Percentiles rank a stretch among this genome's conserved stretches.
Conservation (phyloP, 2,113 vertebrate species). For the Calidris pugnax region DNA sequence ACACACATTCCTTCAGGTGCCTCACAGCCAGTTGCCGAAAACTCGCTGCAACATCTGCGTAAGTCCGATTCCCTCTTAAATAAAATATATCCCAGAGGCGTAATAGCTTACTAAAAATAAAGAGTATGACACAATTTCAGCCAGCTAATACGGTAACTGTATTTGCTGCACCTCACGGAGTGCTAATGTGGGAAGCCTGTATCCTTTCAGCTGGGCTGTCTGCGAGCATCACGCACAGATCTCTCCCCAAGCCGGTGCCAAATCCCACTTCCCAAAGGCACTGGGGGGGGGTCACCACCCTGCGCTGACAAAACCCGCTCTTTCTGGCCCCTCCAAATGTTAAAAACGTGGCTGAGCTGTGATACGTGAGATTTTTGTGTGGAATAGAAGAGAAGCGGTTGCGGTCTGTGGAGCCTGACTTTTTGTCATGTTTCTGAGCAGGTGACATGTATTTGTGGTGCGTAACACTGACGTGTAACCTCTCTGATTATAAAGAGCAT, state of each 20-base stretch:
- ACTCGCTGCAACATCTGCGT: neutral
- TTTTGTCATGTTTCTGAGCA: rapidly evolving
- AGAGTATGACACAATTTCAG: neutral
- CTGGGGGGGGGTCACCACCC: neutral
- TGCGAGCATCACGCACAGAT: rapidly evolving
- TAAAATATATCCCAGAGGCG: conserved; percentile 5
- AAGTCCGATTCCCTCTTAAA: neutral
- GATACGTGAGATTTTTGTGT: neutral
- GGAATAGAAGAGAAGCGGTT: neutral
- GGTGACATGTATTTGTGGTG: rapidly evolving
- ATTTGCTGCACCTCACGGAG: neutral
- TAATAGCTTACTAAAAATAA: neutral
- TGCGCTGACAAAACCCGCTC: neutral
- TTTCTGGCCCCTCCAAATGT: neutral
- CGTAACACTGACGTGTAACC: rapidly evolving
- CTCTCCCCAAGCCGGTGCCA: neutral
- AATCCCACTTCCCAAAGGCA: neutral
- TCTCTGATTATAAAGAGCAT: neutral
- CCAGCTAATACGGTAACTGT: neutral
- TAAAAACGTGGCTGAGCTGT: neutral
- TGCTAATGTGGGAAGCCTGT: neutral
- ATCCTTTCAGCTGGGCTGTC: neutral
- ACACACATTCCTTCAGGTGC: neutral
- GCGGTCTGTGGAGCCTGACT: neutral
- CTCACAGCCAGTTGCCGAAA: neutral